Percentiles rank a stretch among this genome's conserved stretches.
These are phyloP conservation scores for Drosophila mojavensis DNA, from an alignment of 1,140 invertebrate genomes.

Conservation along the genomic window DNA sequence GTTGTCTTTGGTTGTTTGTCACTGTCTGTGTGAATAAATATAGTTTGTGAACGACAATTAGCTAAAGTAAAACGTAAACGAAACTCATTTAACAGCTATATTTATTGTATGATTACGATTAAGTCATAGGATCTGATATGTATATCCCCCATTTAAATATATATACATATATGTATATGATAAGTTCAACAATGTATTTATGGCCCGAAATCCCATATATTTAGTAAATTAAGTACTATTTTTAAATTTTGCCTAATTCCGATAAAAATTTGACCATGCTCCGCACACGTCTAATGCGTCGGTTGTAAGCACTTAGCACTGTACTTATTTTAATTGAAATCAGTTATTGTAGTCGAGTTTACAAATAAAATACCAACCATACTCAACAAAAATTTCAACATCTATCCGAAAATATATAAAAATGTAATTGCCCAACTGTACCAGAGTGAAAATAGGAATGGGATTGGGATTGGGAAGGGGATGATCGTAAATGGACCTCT, in stretches of 20 bases:
- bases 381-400: constrained; percentile 6
- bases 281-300: constrained; percentile 28
- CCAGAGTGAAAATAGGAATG: constrained; percentile 3
- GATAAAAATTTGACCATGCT: constrained; percentile 12
- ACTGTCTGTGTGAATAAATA: constrained; percentile 5
- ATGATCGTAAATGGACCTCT: constrained; percentile 2
- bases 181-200: constrained; percentile 54
- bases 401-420: not conserved
- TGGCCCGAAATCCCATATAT: constrained; percentile 17
- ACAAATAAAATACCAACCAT: constrained; percentile 30
- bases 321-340: constrained; percentile 55
- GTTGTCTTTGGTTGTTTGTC: constrained; percentile 9
- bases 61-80: constrained; percentile 21
- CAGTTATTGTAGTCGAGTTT: constrained; percentile 52
- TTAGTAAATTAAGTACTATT: constrained; percentile 38
- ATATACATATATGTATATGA: constrained; percentile 7
- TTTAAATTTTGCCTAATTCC: not conserved
- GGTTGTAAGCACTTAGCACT: constrained; percentile 69
- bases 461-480: too few species aligned
- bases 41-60: constrained; percentile 32
- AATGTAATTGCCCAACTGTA: constrained; percentile 26
- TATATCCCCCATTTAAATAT: not conserved
- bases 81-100: constrained; percentile 21
- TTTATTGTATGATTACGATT: constrained; percentile 14
- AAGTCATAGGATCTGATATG: constrained; percentile 9